phyloP scores from a whole-genome alignment of 2,888 invertebrate genomes.

The Diloba caeruleocephala region DNA sequence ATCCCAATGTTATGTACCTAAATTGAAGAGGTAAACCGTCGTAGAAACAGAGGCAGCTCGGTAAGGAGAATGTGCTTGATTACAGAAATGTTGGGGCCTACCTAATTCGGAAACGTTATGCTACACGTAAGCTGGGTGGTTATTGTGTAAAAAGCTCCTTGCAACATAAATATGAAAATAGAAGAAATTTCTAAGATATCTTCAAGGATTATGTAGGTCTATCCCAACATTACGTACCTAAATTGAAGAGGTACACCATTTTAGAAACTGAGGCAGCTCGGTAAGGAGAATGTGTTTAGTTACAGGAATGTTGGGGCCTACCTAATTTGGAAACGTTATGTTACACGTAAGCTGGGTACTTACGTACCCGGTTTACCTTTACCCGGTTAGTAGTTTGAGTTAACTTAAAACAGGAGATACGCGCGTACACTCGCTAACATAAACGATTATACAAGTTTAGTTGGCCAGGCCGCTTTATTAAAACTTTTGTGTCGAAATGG shows the following conservation, averaged over 20 bases:
- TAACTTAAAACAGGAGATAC: slow-evolving; percentile 40
- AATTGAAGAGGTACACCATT: slow-evolving; percentile 53
- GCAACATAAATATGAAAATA: slow-evolving; percentile 44
- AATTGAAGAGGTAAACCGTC: slow-evolving; percentile 53
- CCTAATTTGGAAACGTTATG: slow-evolving; percentile 56
- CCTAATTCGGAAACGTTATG: slow-evolving; percentile 55
- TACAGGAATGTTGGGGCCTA: slow-evolving; percentile 47
- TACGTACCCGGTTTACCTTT: slow-evolving; percentile 49
- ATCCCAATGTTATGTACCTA: slow-evolving; percentile 51
- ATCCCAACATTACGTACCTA: slow-evolving; percentile 52
- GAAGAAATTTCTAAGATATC: slow-evolving; percentile 52
- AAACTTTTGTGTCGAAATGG: slow-evolving; percentile 18
- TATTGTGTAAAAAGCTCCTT: slow-evolving; percentile 41
- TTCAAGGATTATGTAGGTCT: slow-evolving; percentile 52
- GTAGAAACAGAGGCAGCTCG: slow-evolving; percentile 42
- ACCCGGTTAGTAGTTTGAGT: slow-evolving; percentile 46
- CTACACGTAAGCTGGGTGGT: no score
- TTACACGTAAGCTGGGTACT: no score
- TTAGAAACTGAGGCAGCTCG: slow-evolving; percentile 42
- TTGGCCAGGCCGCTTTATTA: slow-evolving; percentile 17
- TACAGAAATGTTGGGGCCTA: slow-evolving; percentile 47
- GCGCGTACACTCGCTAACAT: slow-evolving; percentile 45
- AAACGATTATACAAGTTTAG: slow-evolving; percentile 27
- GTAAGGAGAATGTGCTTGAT: slow-evolving; percentile 57
- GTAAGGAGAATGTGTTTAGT: slow-evolving; percentile 57